These are phyloP conservation scores for Mactromeris polynyma DNA, from an alignment of 2,888 invertebrate genomes.

Conservation along the genomic window DNA sequence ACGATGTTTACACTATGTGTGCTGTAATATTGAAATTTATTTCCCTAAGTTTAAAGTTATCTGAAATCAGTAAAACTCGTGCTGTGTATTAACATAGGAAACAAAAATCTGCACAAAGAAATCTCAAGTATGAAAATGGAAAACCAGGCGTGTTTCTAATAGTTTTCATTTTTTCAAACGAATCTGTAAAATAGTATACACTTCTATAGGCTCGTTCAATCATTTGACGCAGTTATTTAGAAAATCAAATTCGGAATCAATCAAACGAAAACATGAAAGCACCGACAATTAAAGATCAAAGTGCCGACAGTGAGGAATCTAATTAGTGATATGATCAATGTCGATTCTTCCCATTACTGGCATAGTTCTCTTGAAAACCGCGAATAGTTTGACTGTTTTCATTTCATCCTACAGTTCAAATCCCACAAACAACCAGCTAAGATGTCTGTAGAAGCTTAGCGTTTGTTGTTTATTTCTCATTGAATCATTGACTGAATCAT, in stretches of 20 bases:
- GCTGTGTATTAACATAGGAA: neutral
- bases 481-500: too few relatives aligned
- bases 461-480: too few relatives aligned
- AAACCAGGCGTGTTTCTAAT: neutral
- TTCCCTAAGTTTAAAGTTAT: too few relatives aligned
- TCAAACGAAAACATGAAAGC: conserved; percentile 58
- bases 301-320: conserved; percentile 26
- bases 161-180: neutral
- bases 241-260: conserved; percentile 54
- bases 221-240: conserved; percentile 37
- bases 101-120: neutral
- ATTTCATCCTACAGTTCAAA: too few relatives aligned
- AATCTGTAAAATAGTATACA: neutral
- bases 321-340: conserved; percentile 46
- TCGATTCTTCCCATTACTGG: conserved; percentile 22
- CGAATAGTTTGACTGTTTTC: neutral
- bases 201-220: neutral
- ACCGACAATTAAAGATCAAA: conserved; percentile 47
- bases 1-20: too few relatives aligned
- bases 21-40: too few relatives aligned
- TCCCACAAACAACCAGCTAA: too few relatives aligned
- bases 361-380: conserved; percentile 47
- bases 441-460: too few relatives aligned
- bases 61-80: neutral
- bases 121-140: neutral